Base-by-base conservation (phyloP, 2,797 vertebrate species). In the Danio choprae region DNA sequence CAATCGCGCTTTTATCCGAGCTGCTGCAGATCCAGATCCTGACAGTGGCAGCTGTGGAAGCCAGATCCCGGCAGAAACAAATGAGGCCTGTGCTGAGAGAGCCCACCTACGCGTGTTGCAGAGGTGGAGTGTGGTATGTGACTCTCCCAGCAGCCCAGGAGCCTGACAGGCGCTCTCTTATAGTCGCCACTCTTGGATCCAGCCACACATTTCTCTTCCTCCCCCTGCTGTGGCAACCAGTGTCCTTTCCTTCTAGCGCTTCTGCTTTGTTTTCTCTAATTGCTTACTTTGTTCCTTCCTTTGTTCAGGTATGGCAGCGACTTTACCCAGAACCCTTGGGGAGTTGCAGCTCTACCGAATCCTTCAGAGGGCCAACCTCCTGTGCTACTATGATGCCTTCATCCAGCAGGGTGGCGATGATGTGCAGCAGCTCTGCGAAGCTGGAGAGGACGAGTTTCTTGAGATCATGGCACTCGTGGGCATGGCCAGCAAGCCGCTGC, bases 381-480 rank as follows among this genome's bases (percentile, higher is more conserved):
- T 99, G n/a, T 97, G 96, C 88, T 99, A 99, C 91, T 99, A 98
- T 0, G 97, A 99, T 89, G 97, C 97, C 89, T 99, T 99, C 91
- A 98, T 99, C 89, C 97, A 99, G 83, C 98, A 99, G 94, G 97
- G 98, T 56, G 98, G 97, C 0, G 98, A 99, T 13, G 97, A 99
- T 1, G 98, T 99, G 83, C 97, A 98, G 94, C 98, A 99, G 91
- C 96, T 99, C 62, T 99, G 98, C 36, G 97, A 99, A 89, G 98
- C 98, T 0, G 97, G 97, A 0, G 98, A 99, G 91, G 98, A 99
- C 79, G 98, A 99, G 86, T 99, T 99, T 87, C 92, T 99, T 87
- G 98, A 99, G 90, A 99, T 99, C 89, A 99, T 99, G 98, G 98
- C 97, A 0, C 95, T 99, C 0, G 98, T 99, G 6, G 98, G 98